phyloP scores from a whole-genome alignment of 37 sponge, comb jelly and placozoan species.

The Oscarella lobularis region DNA sequence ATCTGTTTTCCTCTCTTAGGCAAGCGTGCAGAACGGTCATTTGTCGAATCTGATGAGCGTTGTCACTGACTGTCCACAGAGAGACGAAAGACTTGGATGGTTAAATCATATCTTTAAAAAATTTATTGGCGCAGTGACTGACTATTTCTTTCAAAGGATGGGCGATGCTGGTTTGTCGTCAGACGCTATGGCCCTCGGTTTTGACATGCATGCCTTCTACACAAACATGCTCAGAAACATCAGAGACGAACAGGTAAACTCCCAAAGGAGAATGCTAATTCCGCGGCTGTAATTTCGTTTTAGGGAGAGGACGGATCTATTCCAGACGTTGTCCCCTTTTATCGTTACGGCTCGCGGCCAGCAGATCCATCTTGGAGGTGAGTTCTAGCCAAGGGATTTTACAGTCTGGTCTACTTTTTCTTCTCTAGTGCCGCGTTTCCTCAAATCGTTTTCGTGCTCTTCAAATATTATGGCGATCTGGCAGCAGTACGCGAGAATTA shows the following conservation, averaged over 20 bases:
- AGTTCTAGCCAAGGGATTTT: not conserved
- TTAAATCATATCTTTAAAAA: too few species aligned
- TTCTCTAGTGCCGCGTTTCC: slow-evolving; percentile 38
- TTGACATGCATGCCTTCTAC: slow-evolving; percentile 33
- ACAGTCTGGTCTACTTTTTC: not conserved
- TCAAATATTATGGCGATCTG: slow-evolving; percentile 17
- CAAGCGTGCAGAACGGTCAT: slow-evolving; percentile 28
- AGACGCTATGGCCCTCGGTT: slow-evolving; percentile 40
- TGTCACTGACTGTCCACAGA: slow-evolving; percentile 44
- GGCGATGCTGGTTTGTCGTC: slow-evolving; percentile 55
- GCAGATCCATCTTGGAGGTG: slow-evolving; percentile 53
- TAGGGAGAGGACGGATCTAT: slow-evolving; percentile 20
- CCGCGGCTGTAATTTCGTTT: too few species aligned
- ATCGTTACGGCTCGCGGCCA: slow-evolving; percentile 34
- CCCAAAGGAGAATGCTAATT: not conserved
- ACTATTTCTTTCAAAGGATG: slow-evolving; percentile 13
- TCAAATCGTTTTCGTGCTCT: slow-evolving; percentile 29
- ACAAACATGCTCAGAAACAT: slow-evolving; percentile 25
- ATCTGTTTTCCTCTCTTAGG: too few species aligned
- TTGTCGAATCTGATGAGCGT: slow-evolving; percentile 61
- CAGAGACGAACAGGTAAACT: slow-evolving; percentile 15
- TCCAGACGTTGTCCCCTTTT: slow-evolving; percentile 60
- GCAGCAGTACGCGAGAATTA: slow-evolving; percentile 11
- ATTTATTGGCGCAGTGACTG: too few species aligned
- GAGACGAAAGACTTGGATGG: slow-evolving; percentile 63